Conservation (phyloP, 1,140 invertebrate species). For the Pseudachorutes palmiensis region DNA sequence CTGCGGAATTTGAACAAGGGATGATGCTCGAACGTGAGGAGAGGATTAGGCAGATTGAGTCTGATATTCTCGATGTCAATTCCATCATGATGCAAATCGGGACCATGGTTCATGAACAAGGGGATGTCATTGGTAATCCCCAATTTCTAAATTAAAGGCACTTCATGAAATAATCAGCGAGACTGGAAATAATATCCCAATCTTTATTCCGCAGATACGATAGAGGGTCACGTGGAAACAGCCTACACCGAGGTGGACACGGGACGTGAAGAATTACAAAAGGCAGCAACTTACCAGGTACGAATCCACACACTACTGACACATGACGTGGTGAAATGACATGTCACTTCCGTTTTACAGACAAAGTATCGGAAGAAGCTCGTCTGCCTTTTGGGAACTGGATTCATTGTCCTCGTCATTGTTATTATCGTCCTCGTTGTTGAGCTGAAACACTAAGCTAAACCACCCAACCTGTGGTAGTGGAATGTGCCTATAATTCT, state of each 20-base stretch:
- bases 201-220: constrained; percentile 60
- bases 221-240: constrained; percentile 77
- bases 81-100: constrained; percentile 85
- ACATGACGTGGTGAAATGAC: not conserved
- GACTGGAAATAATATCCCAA: constrained; percentile 12
- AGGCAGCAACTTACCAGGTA: constrained; percentile 66
- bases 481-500: not conserved
- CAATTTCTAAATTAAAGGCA: not conserved
- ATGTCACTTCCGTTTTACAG: constrained; percentile 31
- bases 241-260: constrained; percentile 66
- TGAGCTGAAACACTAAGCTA: constrained; percentile 43
- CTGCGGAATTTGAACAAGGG: constrained; percentile 66
- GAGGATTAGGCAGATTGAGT: constrained; percentile 65
- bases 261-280: constrained; percentile 63
- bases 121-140: constrained; percentile 63
- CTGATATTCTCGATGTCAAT: constrained; percentile 80
- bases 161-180: not conserved
- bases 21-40: constrained; percentile 64
- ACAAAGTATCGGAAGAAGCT: constrained; percentile 61
- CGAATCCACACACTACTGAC: not conserved
- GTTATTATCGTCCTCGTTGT: constrained; percentile 56
- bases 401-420: constrained; percentile 55
- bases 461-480: not conserved
- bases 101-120: constrained; percentile 70
- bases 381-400: constrained; percentile 56